Evolutionary conservation across 2,797 vertebrate genomes (phyloP).

Genomic region (Artibeus jamaicensis): DNA sequence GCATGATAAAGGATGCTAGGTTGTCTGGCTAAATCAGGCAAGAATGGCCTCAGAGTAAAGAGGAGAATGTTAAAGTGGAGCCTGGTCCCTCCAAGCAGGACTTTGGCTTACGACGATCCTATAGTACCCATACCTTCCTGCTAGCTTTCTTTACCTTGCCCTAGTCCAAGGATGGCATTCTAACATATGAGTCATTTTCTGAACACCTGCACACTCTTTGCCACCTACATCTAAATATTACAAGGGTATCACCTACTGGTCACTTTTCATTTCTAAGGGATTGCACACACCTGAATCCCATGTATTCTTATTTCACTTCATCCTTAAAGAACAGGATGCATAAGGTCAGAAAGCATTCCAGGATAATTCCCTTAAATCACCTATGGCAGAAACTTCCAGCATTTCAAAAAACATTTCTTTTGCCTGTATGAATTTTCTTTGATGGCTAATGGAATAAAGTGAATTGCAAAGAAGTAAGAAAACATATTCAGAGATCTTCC

Average conservation of each 20-base stretch:
- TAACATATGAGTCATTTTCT: background rate
- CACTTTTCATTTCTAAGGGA: background rate
- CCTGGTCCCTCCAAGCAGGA: background rate
- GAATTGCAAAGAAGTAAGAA: conserved; percentile 29
- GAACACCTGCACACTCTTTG: background rate
- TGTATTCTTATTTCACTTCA: background rate
- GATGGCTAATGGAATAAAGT: background rate
- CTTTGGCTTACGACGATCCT: background rate
- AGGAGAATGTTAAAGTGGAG: background rate
- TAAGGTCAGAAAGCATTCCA: background rate
- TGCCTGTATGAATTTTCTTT: background rate
- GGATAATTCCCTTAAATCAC: background rate
- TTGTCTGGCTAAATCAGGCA: background rate
- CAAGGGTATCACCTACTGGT: background rate
- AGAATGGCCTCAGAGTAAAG: background rate
- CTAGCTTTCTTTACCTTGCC: background rate
- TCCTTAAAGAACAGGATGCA: background rate
- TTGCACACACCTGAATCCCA: background rate
- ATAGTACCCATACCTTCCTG: background rate
- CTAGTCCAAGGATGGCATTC: background rate
- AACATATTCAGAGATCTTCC: background rate
- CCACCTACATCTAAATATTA: background rate
- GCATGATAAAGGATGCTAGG: background rate
- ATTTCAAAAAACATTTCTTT: background rate
- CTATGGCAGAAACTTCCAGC: background rate